Conservation (phyloP, 2,113 vertebrate genomes). For the Plotosus lineatus region DNA sequence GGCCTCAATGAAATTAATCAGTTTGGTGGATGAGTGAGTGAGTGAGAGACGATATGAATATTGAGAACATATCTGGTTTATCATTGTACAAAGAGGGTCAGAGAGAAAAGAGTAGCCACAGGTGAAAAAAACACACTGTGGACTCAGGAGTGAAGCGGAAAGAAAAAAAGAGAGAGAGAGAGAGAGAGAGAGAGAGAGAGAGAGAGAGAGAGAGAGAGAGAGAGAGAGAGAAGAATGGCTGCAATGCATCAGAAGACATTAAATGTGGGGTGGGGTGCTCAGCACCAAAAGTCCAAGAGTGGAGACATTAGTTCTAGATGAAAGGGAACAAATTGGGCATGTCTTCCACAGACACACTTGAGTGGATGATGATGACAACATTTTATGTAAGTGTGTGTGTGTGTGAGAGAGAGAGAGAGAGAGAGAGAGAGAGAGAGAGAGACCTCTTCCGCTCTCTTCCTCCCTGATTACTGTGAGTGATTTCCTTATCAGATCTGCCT, state of each 20-base stretch:
- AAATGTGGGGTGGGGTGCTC: conserved; percentile 48
- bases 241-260: background rate
- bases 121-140: background rate
- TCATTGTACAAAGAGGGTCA: no score
- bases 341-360: conserved; percentile 67
- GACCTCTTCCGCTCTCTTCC: conserved; percentile 5
- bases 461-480: conserved; percentile 59
- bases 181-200: background rate
- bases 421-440: background rate
- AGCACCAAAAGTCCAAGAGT: conserved; percentile 59
- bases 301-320: conserved; percentile 74
- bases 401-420: conserved; percentile 8
- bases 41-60: no score
- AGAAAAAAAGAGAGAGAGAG: background rate
- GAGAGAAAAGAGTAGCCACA: background rate
- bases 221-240: background rate
- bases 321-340: conserved; percentile 76
- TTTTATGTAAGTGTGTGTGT: conserved; percentile 17
- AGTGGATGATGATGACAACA: conserved; percentile 51
- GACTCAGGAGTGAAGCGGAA: background rate
- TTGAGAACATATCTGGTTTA: no score
- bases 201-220: background rate
- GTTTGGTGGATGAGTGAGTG: no score
- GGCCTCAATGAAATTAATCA: no score
- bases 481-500: conserved; percentile 68